Base-by-base conservation (phyloP, 2,888 invertebrate genomes). In the Deilephila elpenor region DNA sequence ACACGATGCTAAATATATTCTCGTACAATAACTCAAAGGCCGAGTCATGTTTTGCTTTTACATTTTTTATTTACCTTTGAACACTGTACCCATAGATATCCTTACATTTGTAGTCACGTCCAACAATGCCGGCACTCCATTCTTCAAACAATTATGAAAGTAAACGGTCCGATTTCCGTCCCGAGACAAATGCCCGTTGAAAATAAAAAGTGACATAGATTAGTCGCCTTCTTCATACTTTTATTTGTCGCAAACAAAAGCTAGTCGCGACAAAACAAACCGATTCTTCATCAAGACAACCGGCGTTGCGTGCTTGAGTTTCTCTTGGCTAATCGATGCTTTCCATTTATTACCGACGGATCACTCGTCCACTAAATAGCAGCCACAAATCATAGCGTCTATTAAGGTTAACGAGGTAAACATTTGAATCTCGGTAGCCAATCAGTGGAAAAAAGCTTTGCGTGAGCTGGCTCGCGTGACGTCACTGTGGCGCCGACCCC, bases 351-450 rank as follows among this genome's bases (percentile, higher is more conserved):
- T 75, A 78, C 74, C 74, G 72, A 71, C 73, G 61, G 62, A 75
- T 78, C 77, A 78, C 76, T 82, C 76, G 77, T 78, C 75, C 75
- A 76, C 71, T 71, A 74, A 78, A 80, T 78, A 78, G 77, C 75
- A 60, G 71, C 75, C 75, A 86, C 84, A 85, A 86, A 86, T 88
- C 83, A 86, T 81, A 80, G 60, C 77, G 73, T 79, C 83, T 81
- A 86, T 86, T 86, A 84, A 86, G 82, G 85, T 82, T 86, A 84
- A 84, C 82, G 84, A 84, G 82, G 80, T 82, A 79, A 83, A 78
- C 78, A 80, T 84, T 81, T 85, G 80, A 85, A 83, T 83, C 80
- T 82, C 82, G 74, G 81, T 78, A 79, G 77, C 74, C 77, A 77
- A 83, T 84, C 79, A 80, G 56, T 56, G 17, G 74, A 75, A 79